phyloP scores from a whole-genome alignment of 2,113 vertebrate genomes.

The Oryzias melastigma region DNA sequence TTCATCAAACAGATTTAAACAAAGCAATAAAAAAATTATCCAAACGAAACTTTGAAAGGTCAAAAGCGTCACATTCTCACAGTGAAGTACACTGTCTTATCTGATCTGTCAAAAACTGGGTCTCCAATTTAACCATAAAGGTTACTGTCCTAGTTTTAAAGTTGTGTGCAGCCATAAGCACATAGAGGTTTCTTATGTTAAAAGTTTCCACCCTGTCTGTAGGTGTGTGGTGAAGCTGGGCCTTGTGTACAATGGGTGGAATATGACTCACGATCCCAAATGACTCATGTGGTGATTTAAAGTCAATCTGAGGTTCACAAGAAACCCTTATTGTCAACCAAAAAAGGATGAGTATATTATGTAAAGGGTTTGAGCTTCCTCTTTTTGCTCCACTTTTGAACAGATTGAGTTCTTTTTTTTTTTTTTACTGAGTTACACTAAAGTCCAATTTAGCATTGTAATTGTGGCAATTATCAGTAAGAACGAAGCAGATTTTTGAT shows the following conservation, averaged over 20 bases:
- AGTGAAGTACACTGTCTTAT: constrained; percentile 1
- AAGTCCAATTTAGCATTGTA: no score
- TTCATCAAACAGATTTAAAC: no score
- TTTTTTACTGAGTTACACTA: no score
- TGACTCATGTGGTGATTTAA: constrained; percentile 60
- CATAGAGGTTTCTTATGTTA: constrained; percentile 45
- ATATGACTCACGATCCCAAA: constrained; percentile 66
- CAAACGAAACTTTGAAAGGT: constrained; percentile 15
- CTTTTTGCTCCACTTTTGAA: constrained; percentile 26
- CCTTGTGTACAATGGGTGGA: constrained; percentile 44
- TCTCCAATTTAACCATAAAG: constrained; percentile 4
- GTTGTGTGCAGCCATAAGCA: constrained; percentile 21
- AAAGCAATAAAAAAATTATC: no score
- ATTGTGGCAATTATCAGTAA: no score
- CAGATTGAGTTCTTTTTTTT: not conserved
- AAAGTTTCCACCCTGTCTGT: constrained; percentile 62
- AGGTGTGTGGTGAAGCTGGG: constrained; percentile 54
- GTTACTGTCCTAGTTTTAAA: constrained; percentile 53
- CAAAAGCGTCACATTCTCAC: constrained; percentile 9
- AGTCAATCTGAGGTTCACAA: constrained; percentile 47
- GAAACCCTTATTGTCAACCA: constrained; percentile 36
- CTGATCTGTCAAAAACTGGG: constrained; percentile 18
- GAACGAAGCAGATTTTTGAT: no score
- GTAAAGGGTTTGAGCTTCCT: constrained; percentile 24
- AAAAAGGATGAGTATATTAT: constrained; percentile 37